Evolutionary conservation across 2,113 vertebrate species (phyloP).

Genomic region (Bolborhynchus lineola): DNA sequence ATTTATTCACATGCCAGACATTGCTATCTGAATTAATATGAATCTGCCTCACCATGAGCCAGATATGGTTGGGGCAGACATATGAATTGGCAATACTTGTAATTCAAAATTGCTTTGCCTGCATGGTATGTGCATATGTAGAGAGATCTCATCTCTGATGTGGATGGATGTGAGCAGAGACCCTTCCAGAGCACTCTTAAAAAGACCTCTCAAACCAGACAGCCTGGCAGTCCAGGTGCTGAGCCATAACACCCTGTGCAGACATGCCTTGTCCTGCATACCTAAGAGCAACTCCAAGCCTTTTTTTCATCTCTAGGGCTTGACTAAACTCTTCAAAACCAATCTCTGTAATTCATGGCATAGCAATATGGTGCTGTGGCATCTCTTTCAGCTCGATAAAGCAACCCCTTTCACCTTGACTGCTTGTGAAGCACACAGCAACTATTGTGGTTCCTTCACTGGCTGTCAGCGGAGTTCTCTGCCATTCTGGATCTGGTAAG

Average conservation of each 20-base stretch:
- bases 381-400: neutral
- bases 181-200: neutral
- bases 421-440: neutral
- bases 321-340: neutral
- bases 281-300: neutral
- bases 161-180: neutral
- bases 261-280: neutral
- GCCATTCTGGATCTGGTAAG: neutral
- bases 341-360: neutral
- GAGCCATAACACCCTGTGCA: neutral
- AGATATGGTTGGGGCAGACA: neutral
- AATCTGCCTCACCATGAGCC: neutral
- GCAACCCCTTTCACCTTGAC: neutral
- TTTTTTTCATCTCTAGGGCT: neutral
- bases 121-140: rapidly evolving
- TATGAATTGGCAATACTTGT: rapidly evolving
- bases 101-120: neutral
- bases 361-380: neutral
- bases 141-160: neutral
- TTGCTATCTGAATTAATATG: neutral
- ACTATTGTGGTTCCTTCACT: neutral
- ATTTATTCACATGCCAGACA: neutral
- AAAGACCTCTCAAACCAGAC: neutral
- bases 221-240: neutral
- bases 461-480: neutral